These are phyloP conservation scores for Anastrepha obliqua DNA, from an alignment of 1,140 invertebrate species.

Conservation along the genomic window DNA sequence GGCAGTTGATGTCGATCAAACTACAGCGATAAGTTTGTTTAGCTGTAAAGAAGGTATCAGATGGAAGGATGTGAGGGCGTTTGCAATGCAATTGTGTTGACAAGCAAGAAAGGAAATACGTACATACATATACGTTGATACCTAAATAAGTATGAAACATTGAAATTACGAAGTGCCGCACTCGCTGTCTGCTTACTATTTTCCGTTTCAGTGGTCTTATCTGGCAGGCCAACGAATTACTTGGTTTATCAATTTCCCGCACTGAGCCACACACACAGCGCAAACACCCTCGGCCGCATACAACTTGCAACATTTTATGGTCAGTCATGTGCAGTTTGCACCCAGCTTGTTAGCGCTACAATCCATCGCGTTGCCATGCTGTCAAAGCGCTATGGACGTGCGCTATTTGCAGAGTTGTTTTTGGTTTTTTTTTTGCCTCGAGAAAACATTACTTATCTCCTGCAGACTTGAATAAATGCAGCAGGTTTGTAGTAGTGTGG, in stretches of 20 bases:
- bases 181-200: neutral
- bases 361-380: neutral
- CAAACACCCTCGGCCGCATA: neutral
- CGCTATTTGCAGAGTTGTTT: neutral
- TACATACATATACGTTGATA: too few relatives aligned
- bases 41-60: neutral
- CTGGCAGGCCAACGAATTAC: neutral
- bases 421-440: neutral
- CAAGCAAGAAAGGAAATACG: neutral
- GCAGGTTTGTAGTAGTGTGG: neutral
- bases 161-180: neutral
- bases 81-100: neutral
- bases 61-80: too few relatives aligned
- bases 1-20: neutral
- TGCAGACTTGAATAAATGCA: neutral
- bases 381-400: neutral
- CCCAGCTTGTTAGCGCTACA: neutral
- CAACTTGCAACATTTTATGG: neutral
- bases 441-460: neutral
- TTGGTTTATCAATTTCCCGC: constrained; percentile 11
- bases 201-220: neutral
- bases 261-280: neutral
- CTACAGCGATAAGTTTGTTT: neutral
- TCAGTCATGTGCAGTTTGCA: neutral
- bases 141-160: neutral